A percentile compares a stretch with the other conserved stretches of the same genome.
Evolutionary conservation across 2,888 invertebrate species (phyloP).

Genomic region (Platycheirus albimanus): DNA sequence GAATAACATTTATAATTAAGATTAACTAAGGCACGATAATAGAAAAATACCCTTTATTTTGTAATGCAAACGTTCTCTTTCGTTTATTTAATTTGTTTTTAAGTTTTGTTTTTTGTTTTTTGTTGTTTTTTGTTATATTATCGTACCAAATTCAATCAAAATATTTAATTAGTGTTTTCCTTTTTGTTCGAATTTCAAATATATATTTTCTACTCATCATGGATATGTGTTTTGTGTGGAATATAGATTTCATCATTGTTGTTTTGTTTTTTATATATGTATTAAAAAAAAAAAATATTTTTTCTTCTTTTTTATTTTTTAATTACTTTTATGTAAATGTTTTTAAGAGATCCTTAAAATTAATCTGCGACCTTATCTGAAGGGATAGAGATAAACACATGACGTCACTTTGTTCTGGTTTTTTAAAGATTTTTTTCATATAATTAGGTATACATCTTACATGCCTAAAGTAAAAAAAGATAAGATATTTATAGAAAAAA

Average conservation of each 20-base stretch:
- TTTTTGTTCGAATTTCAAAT: constrained; percentile 39
- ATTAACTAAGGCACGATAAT: constrained; percentile 13
- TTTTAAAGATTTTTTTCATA: constrained; percentile 63
- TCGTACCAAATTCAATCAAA: constrained; percentile 11
- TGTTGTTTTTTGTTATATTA: constrained; percentile 18
- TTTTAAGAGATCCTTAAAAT: constrained; percentile 51
- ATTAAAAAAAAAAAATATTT: constrained; percentile 13
- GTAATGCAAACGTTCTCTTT: too few species aligned
- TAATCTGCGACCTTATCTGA: constrained; percentile 71
- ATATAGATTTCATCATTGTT: constrained; percentile 34
- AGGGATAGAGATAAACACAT: constrained; percentile 71
- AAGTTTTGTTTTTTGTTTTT: too few species aligned
- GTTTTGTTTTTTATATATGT: too few species aligned
- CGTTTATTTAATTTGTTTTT: too few species aligned
- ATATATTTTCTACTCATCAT: constrained; percentile 41
- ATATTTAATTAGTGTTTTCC: constrained; percentile 7
- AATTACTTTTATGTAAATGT: not conserved
- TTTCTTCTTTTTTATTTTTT: not conserved
- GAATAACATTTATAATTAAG: not conserved
- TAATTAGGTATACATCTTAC: constrained; percentile 73
- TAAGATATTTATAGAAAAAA: constrained; percentile 70
- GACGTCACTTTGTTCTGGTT: constrained; percentile 70
- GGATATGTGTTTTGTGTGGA: constrained; percentile 61
- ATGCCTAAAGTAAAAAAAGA: constrained; percentile 72
- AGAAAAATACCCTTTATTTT: too few species aligned